Evolutionary conservation across 1,140 invertebrate genomes (phyloP), one percentile per base, ranked within the genome.

Genomic region (Halictus rubicundus): DNA sequence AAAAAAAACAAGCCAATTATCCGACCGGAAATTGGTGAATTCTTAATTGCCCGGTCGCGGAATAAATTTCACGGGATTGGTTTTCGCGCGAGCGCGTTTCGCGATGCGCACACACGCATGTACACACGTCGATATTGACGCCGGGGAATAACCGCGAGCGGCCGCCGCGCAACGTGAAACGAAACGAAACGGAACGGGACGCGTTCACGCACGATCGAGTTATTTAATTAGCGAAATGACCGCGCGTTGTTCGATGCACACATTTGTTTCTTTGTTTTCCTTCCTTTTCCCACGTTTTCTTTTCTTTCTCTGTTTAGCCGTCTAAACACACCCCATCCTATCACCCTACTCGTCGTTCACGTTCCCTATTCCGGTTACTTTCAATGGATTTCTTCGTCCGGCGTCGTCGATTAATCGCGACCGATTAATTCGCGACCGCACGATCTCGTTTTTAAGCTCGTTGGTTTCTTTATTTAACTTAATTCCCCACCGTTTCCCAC

Each of bases 191-290:
- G 60, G 27, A 16, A 68, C 46, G 27, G 46, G 23, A 19, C 25
- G 32, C 76, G 46, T 78, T 78, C 49, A 72, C 69, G 76, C 76
- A 14, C 69, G 32, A 78, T 72, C 69, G 68, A 46, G 68, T 72
- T 42, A 72, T 78, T 78, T 78, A 78, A 78, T 78, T 78, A 78
- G 60, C 76, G 60, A 78, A 64, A 78, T 65, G 60, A 78, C 76
- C 76, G 16, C 78, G 49, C 6, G 27, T 52, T 57, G 27, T 52
- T 57, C 54, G 54, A n/a, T 9, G 5, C 21, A 23, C 16, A 23
- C 8, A 49, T 49, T 46, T 46, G 42, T 46, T 46, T 10, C 42
- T 46, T 46, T 46, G 10, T 46, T 46, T 46, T 60, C 14, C 10
- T 32, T 46, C 25, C 8, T 66, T 14, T 14, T 21, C 39, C 52